Base-by-base conservation (phyloP, 2,888 invertebrate species). In the Odontocerum albicorne region DNA sequence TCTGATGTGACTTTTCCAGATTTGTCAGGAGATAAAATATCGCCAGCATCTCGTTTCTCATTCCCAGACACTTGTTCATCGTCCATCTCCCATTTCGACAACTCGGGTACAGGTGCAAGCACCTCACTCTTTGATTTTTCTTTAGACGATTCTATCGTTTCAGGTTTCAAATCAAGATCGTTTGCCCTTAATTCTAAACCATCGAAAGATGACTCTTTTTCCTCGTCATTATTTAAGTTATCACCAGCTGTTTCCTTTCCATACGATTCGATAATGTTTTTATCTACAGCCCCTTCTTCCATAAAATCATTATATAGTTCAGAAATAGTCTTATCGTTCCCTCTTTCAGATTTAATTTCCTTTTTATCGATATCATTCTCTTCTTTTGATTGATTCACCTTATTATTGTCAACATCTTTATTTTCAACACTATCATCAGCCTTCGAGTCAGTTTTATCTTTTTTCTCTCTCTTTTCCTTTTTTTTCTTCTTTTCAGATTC, bases 81-180 rank as follows among this genome's bases (percentile, higher is more conserved):
- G 35, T 87, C 87, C 21, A 90, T 83, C 72, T 94, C 94, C 94
- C 94, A 94, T 71, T 93, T 93, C 1, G 93, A 93, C 45, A 87
- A 74, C 66, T 88, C 92, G 1, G 93, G 91, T 55, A 90, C 64
- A 2, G 84, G 85, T 12, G 88, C 88, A 46, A 89, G 69, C 68
- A 88, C 82, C 69, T 87, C 86, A 44, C 74, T 75, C 64, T 80
- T 77, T 53, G 62, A 68, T 57, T 68, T 70, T 51, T 54, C 62
- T 64, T 66, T 69, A 50, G 65, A 45, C 10, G 68, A 69, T 7
- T 75, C 76, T 20, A 75, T 66, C 59, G 82, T 82, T 2, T 69
- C 63, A 63, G 75, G 71, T 63, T 82, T 74, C 59, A 83, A 76
- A 58, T 75, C 75, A 61, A 79, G 68, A 65, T 82, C 82, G 59